phyloP scores from a whole-genome alignment of 2,797 vertebrate genomes.

The Sibirionetta formosa region DNA sequence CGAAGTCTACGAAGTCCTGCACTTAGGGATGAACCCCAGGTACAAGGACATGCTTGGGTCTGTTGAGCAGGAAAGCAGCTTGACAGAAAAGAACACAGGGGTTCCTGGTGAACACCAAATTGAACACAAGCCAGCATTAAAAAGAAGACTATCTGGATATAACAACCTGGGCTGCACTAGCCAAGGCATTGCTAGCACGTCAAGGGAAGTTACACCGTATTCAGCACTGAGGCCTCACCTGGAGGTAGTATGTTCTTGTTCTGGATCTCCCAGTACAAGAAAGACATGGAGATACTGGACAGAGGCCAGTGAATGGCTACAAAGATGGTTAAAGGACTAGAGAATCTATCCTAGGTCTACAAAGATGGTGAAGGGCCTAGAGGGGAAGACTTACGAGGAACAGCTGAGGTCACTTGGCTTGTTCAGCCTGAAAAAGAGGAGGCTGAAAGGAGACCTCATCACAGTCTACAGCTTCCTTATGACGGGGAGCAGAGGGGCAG shows the following conservation, averaged over 20 bases:
- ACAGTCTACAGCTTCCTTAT: too few species aligned
- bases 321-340: background rate
- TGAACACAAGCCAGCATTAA: background rate
- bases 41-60: background rate
- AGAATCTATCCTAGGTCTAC: background rate
- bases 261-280: background rate
- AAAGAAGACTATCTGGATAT: background rate
- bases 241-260: background rate
- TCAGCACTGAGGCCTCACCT: background rate
- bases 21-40: background rate
- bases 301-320: background rate
- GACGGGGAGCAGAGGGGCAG: too few species aligned
- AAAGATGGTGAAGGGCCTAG: too few species aligned
- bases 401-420: too few species aligned
- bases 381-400: too few species aligned
- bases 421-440: too few species aligned
- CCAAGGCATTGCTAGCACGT: background rate
- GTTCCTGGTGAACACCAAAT: background rate
- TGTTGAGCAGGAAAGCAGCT: background rate
- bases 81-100: background rate
- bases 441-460: too few species aligned
- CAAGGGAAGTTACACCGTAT: background rate
- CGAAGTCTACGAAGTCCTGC: background rate
- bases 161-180: background rate
- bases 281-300: background rate